phyloP scores from a whole-genome alignment of 2,888 invertebrate species.

The Lutraria lutraria region DNA sequence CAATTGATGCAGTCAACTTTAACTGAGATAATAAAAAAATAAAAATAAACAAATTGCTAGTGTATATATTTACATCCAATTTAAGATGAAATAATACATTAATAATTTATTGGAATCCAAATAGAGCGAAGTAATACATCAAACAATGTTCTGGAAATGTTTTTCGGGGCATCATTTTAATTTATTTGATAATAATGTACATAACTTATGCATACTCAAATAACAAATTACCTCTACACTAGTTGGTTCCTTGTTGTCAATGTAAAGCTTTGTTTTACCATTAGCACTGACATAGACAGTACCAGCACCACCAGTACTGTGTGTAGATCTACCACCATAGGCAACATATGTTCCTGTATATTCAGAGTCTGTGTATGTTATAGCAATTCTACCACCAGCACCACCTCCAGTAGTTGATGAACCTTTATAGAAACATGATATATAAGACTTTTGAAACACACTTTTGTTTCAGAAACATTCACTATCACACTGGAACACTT shows the following conservation, averaged over 20 bases:
- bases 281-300: slow-evolving; percentile 72
- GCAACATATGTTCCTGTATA: slow-evolving; percentile 72
- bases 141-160: too few relatives aligned
- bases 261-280: slow-evolving; percentile 60
- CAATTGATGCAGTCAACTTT: neutral
- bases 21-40: neutral
- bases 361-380: slow-evolving; percentile 70
- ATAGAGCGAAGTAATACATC: too few relatives aligned
- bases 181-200: too few relatives aligned
- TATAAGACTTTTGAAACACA: too few relatives aligned
- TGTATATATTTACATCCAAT: too few relatives aligned
- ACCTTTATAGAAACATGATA: slow-evolving; percentile 44
- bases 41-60: neutral
- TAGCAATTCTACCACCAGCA: slow-evolving; percentile 76
- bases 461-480: neutral
- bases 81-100: too few relatives aligned
- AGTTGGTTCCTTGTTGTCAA: slow-evolving; percentile 66
- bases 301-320: slow-evolving; percentile 76
- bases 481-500: neutral
- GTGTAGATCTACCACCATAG: slow-evolving; percentile 71
- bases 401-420: slow-evolving; percentile 70
- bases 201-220: too few relatives aligned
- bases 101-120: too few relatives aligned
- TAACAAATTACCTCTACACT: slow-evolving; percentile 49
- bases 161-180: too few relatives aligned